Evolutionary conservation across 2,797 vertebrate genomes (phyloP), one percentile per base, ranked within the genome.

Genomic region (Borostomias antarcticus): DNA sequence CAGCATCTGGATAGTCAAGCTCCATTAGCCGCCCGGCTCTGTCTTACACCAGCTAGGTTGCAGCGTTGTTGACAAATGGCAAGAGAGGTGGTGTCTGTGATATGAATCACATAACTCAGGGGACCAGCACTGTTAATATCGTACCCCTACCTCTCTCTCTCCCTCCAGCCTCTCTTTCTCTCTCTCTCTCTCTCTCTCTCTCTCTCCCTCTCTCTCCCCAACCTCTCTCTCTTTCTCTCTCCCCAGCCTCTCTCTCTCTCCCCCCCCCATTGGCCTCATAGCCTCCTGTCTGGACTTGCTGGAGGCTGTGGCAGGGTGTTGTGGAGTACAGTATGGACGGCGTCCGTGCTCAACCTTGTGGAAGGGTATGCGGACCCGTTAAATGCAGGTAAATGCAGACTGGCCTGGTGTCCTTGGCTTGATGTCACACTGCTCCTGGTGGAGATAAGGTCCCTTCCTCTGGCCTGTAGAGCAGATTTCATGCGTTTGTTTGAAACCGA

Each of bases 1-100:
- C 75, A 83, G 87, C 87, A 86, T 89, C 88, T 91, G 90, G 89
- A 81, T 82, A 82, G 88, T 89, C 88, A 90, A 77, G 89, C 87
- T 88, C 88, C 84, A 92, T 92, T 91, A 90, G 79, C 72, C 85
- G 76, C 72, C 69, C 52, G 47, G 85, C 85, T 75, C 81, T 70
- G 83, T 86, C 82, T 80, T 85, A 87, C 83, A 81, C 67, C 19
- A 29, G 81, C 81, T 85, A 80, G 85, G 72, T 88, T 89, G 79
- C 78, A 62, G 78, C 78, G 70, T 74, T 80, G 84, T 85, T 85
- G 87, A 90, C 88, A 88, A 87, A 88, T 79, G 85, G 81, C 84
- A 84, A 79, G 68, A 73, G 81, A 86, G 85, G 83, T 86, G 78
- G 72, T 69, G 78, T 87, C 77, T 77, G 75, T 81, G 88, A 89